These are phyloP conservation scores for Apamea crenata DNA, from an alignment of 2,888 invertebrate genomes.

Conservation along the genomic window DNA sequence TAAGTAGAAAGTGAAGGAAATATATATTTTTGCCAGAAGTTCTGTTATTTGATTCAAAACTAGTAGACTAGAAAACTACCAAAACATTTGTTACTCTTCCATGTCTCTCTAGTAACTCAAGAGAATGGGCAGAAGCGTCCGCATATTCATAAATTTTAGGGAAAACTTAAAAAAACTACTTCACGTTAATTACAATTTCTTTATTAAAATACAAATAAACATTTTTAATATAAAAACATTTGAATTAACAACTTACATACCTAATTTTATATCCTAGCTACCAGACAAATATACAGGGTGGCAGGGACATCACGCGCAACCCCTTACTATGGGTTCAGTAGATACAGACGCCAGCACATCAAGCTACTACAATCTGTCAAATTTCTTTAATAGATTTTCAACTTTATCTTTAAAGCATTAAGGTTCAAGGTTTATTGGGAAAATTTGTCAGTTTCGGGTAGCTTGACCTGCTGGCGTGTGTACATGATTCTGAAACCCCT, in stretches of 20 bases:
- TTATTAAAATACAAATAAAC: conserved; percentile 57
- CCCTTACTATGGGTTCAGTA: too few species aligned
- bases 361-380: too few species aligned
- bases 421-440: too few species aligned
- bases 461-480: too few species aligned
- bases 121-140: background rate
- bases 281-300: background rate
- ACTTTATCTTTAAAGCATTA: too few species aligned
- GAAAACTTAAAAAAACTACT: background rate
- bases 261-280: background rate
- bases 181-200: background rate
- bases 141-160: too few species aligned
- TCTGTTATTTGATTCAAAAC: background rate
- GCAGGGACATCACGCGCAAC: background rate
- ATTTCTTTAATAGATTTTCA: too few species aligned
- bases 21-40: background rate
- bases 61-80: background rate
- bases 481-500: too few species aligned
- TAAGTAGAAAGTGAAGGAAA: background rate
- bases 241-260: conserved; percentile 18
- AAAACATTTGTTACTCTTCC: background rate
- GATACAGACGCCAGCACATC: too few species aligned
- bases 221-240: conserved; percentile 66
- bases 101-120: background rate
- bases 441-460: too few species aligned